Evolutionary conservation across 2,113 vertebrate species (phyloP), one percentile per base, ranked within the genome.

Genomic region (Vicugna pacos): DNA sequence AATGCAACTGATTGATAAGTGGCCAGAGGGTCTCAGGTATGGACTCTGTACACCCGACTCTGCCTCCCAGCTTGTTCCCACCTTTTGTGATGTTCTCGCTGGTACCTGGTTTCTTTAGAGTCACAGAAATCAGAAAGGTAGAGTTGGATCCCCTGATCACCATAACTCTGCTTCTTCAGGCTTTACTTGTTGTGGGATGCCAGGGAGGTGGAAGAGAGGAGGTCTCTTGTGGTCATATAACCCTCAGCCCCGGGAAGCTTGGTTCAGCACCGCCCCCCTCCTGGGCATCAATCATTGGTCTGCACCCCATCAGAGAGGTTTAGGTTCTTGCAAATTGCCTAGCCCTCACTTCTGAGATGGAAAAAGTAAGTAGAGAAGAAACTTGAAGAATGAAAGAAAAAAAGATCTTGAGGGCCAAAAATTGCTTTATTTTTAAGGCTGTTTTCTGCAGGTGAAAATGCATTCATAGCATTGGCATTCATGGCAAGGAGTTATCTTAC

Each of bases 351-450:
- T 95, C 65, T 70, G 56, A 94, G 82, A 22, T 69, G 28, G 30
- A 79, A 94, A 94, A 65, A 60, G 8, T 46, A 62, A 54, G 8
- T 32, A 72, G 32, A 93, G n/a, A 62, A 46, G 77, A 89, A 54
- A 94, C 88, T 69, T 91, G 46, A 93, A 86, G 89, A 96, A 77
- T 4, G 58, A 93, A 92, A 75, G 60, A 70, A 73, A n/a, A 28
- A 67, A 77, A 64, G 54, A 56, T 35, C 26, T 69, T 76, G 30
- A 77, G 85, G 69, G 50, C 20, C 28, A 80, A 79, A 24, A 86
- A 56, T 72, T 58, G 24, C 56, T 93, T 52, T 60, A 3, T 73
- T 52, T 1, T 91, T 81, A 42, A 46, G 46, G 19, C 15, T 95
- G 42, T 50, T 50, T 96, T 73, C 65, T 82, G 17, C 6, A 42